Conservation (phyloP, 2,113 vertebrate genomes). For the Nettapus auritus region DNA sequence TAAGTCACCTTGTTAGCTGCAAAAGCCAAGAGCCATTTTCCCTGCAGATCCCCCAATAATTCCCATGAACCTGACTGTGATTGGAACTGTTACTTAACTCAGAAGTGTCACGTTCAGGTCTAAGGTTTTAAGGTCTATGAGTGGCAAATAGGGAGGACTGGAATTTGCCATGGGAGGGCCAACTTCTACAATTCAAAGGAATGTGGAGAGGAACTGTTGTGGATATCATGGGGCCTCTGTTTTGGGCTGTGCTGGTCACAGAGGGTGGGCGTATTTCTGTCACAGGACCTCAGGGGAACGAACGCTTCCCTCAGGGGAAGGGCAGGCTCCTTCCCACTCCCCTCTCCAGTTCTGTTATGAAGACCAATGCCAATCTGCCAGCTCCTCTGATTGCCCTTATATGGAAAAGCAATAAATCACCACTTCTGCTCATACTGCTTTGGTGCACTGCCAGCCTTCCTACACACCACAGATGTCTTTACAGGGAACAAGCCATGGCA, state of each 20-base stretch:
- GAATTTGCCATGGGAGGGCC: not conserved
- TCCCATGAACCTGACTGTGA: not conserved
- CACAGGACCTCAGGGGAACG: not conserved
- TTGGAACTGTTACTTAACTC: not conserved
- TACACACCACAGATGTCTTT: not conserved
- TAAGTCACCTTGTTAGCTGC: not conserved
- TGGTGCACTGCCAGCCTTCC: slow-evolving; percentile 26
- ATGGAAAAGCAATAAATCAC: slow-evolving; percentile 15
- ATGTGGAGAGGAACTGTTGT: not conserved
- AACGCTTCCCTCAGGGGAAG: not conserved
- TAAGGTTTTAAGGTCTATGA: not conserved
- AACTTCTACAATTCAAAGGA: not conserved
- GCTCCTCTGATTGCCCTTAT: not conserved
- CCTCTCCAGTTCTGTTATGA: not conserved
- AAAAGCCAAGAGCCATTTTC: not conserved
- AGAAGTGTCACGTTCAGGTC: not conserved
- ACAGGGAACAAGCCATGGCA: not conserved
- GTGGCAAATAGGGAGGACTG: not conserved
- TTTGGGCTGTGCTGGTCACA: not conserved
- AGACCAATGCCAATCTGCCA: not conserved
- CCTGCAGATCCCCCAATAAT: not conserved
- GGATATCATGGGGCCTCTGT: not conserved
- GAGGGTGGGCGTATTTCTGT: not conserved
- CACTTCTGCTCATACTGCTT: not conserved
- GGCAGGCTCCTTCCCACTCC: not conserved